Conservation (phyloP, 2,113 vertebrate species). For the Mus spicilegus region DNA sequence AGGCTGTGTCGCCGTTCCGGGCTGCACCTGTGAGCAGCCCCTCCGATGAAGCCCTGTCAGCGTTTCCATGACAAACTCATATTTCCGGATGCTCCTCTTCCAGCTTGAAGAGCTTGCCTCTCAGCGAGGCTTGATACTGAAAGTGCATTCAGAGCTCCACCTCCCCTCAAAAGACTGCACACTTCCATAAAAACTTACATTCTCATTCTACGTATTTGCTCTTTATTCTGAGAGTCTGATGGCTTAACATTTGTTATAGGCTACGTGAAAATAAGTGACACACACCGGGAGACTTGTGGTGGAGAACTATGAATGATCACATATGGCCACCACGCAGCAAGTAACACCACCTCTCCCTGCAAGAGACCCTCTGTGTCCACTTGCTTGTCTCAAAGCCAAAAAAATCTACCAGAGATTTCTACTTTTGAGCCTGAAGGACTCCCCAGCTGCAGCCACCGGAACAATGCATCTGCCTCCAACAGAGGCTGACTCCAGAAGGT, state of each 20-base stretch:
- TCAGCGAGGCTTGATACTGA: slow-evolving; percentile 49
- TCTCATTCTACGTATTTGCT: neutral
- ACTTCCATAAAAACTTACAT: neutral
- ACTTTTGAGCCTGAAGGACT: slow-evolving; percentile 17
- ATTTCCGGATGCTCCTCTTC: slow-evolving; percentile 70
- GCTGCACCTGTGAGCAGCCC: slow-evolving; percentile 74
- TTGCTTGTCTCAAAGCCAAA: slow-evolving; percentile 9
- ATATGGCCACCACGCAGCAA: too few species aligned
- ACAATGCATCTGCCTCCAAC: neutral
- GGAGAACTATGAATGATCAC: neutral
- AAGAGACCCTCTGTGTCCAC: neutral
- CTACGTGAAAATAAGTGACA: neutral
- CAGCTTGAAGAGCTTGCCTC: slow-evolving; percentile 54
- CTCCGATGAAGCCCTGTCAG: slow-evolving; percentile 61
- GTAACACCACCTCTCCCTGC: neutral
- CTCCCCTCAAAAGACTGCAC: neutral
- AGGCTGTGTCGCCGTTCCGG: neutral
- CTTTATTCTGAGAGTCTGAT: slow-evolving; percentile 12
- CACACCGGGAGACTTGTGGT: neutral
- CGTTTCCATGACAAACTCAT: slow-evolving; percentile 79
- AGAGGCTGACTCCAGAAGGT: neutral
- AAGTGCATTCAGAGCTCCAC: slow-evolving; percentile 45
- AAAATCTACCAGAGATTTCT: neutral
- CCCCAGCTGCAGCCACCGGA: neutral
- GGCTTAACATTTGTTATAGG: neutral